These are phyloP conservation scores for Agrochola macilenta DNA, from an alignment of 2,888 invertebrate species.

Conservation along the genomic window DNA sequence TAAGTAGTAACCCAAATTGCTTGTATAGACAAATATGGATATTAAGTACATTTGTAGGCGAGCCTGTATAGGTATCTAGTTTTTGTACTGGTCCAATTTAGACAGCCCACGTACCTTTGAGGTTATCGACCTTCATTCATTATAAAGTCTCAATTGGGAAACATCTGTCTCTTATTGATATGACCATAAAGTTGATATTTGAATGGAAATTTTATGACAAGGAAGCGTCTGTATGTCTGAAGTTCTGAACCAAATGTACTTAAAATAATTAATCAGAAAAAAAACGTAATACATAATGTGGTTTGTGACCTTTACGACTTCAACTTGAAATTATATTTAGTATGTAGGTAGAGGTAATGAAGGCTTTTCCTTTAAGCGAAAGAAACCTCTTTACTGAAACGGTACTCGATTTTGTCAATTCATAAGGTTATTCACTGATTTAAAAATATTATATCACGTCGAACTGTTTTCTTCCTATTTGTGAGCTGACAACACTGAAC, in stretches of 20 bases:
- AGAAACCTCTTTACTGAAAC: neutral
- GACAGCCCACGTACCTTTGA: conserved; percentile 49
- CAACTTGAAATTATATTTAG: conserved; percentile 6
- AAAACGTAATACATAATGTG: neutral
- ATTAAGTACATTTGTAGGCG: conserved; percentile 58
- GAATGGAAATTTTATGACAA: neutral
- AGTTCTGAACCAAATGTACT: conserved; percentile 14
- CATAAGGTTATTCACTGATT: neutral
- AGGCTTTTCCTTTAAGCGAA: neutral
- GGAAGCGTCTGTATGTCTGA: conserved; percentile 27
- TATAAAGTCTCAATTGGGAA: conserved; percentile 11
- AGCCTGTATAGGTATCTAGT: conserved; percentile 54
- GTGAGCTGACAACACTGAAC: neutral
- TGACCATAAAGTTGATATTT: conserved; percentile 16
- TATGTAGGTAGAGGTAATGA: neutral
- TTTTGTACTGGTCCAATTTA: conserved; percentile 52
- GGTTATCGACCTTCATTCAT: conserved; percentile 47
- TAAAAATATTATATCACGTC: neutral
- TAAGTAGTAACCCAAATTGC: conserved; percentile 42
- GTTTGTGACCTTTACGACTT: conserved; percentile 26
- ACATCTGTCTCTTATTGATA: conserved; percentile 9
- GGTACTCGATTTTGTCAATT: neutral
- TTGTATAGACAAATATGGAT: conserved; percentile 54
- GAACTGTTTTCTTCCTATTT: neutral
- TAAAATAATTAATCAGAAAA: conserved; percentile 19